phyloP scores from a whole-genome alignment of 2,113 vertebrate species.

The Limanda limanda region DNA sequence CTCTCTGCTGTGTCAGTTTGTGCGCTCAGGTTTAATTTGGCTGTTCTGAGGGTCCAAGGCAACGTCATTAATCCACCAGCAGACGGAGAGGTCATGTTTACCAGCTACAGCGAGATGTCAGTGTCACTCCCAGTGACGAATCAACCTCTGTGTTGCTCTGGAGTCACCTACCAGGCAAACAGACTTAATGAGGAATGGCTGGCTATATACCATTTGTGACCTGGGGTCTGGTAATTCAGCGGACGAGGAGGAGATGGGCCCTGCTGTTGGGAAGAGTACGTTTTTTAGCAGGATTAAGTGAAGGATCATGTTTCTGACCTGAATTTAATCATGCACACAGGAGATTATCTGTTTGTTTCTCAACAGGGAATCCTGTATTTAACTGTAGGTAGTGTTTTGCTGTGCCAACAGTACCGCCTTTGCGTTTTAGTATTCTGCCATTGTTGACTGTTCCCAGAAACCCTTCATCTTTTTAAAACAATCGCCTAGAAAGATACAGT shows the following conservation, averaged over 20 bases:
- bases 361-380: background rate
- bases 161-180: conserved; percentile 25
- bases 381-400: background rate
- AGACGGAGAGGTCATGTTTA: conserved; percentile 51
- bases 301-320: conserved; percentile 16
- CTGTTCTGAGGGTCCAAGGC: conserved; percentile 2
- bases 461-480: background rate
- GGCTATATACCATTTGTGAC: conserved; percentile 1
- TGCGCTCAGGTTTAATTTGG: conserved; percentile 29
- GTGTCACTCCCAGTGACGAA: conserved; percentile 23
- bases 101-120: conserved; percentile 8
- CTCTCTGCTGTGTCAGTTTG: background rate
- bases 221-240: background rate
- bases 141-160: background rate
- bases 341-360: conserved; percentile 20
- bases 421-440: background rate
- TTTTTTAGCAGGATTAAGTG: conserved; percentile 30
- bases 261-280: background rate
- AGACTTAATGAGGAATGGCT: conserved; percentile 39
- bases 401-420: background rate
- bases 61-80: conserved; percentile 44
- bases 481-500: background rate
- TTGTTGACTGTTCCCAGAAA: background rate
- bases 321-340: conserved; percentile 4
- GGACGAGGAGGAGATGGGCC: background rate